Conservation (phyloP, 2,888 invertebrate genomes). For the Philaethria dido region DNA sequence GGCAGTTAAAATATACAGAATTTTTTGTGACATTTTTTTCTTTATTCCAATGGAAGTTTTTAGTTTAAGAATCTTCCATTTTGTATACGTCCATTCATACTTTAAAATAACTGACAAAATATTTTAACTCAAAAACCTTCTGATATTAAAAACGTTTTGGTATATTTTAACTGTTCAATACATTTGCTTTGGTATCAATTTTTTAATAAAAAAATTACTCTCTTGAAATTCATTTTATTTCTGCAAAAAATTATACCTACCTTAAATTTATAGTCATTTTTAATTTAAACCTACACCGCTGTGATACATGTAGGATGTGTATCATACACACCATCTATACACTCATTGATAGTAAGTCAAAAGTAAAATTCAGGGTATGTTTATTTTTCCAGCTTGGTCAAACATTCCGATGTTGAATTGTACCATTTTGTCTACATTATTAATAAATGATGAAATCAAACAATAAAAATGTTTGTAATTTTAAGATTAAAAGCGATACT, state of each 20-base stretch:
- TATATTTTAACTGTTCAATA: slow-evolving; percentile 75
- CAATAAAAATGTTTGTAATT: no score
- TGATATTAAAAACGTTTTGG: slow-evolving; percentile 14
- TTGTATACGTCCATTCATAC: slow-evolving; percentile 12
- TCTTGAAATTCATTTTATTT: slow-evolving; percentile 49
- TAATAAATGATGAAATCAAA: no score
- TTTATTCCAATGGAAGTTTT: slow-evolving; percentile 7
- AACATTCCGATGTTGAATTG: no score
- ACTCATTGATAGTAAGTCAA: no score
- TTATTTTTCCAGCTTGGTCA: no score
- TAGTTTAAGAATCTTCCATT: slow-evolving; percentile 6
- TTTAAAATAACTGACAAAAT: slow-evolving; percentile 15
- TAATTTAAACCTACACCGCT: not conserved
- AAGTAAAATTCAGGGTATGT: no score
- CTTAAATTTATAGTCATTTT: not conserved
- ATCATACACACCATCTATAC: no score
- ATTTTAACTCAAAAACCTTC: slow-evolving; percentile 9
- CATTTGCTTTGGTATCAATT: slow-evolving; percentile 80
- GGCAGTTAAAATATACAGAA: slow-evolving; percentile 60
- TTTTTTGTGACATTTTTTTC: slow-evolving; percentile 43
- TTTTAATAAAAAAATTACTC: slow-evolving; percentile 75
- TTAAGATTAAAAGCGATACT: no score
- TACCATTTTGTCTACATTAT: no score
- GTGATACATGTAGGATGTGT: no score
- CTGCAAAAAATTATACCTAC: not conserved